phyloP scores from a whole-genome alignment of 2,888 invertebrate species.

The Brenthis daphne region DNA sequence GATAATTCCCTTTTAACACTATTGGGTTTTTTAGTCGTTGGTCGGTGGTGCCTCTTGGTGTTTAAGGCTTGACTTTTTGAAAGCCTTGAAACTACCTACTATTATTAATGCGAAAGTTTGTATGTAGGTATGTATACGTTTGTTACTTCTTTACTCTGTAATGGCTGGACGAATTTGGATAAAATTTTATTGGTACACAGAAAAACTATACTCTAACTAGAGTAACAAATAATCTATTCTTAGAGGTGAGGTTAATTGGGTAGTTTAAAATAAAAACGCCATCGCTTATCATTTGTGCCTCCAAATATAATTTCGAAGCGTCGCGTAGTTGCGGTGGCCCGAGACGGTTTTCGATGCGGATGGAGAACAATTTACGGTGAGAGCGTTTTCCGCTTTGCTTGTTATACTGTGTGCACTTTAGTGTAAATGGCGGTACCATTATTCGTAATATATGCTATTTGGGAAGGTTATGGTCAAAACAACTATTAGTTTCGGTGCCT shows the following conservation, averaged over 20 bases:
- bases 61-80: too few relatives aligned
- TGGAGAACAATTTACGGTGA: conserved; percentile 59
- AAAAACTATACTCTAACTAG: too few relatives aligned
- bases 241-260: not conserved
- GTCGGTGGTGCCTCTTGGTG: too few relatives aligned
- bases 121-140: too few relatives aligned
- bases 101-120: too few relatives aligned
- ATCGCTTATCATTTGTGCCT: conserved; percentile 38
- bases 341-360: conserved; percentile 51
- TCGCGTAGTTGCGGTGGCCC: conserved; percentile 41
- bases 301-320: conserved; percentile 24
- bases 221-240: too few relatives aligned
- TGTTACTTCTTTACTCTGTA: too few relatives aligned
- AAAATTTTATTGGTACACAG: too few relatives aligned
- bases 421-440: conserved; percentile 19
- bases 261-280: conserved; percentile 6
- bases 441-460: conserved; percentile 17
- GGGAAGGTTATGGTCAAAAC: conserved; percentile 15
- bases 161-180: too few relatives aligned
- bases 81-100: too few relatives aligned
- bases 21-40: too few relatives aligned
- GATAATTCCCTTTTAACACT: too few relatives aligned
- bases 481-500: not conserved
- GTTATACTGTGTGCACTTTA: conserved; percentile 44
- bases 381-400: conserved; percentile 52